These are phyloP conservation scores for Lepus americanus DNA, from an alignment of 2,113 vertebrate genomes.

Conservation along the genomic window DNA sequence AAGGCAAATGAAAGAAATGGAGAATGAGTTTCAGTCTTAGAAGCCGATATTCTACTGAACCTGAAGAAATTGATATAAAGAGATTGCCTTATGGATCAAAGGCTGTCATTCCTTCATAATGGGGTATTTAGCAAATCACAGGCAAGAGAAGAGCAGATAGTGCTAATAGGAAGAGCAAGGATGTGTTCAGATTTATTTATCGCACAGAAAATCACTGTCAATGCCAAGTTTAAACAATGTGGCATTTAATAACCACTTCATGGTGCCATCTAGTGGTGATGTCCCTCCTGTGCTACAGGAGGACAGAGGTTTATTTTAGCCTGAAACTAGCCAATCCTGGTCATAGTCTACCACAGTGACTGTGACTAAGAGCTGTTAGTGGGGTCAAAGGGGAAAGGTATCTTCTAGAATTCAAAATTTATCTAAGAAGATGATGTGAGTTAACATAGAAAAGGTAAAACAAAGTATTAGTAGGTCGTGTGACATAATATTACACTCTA, in stretches of 20 bases:
- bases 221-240: neutral
- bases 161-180: neutral
- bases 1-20: conserved; percentile 32
- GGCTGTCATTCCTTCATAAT: neutral
- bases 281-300: neutral
- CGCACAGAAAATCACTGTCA: neutral
- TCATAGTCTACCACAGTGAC: neutral
- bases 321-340: neutral
- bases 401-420: neutral
- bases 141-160: neutral
- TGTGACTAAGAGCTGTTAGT: neutral
- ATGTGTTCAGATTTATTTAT: conserved; percentile 41
- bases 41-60: conserved; percentile 20
- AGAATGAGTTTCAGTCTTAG: neutral
- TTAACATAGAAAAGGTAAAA: neutral
- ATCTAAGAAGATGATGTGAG: neutral
- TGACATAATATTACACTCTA: neutral
- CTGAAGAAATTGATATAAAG: neutral
- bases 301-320: neutral
- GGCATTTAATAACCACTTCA: conserved; percentile 57
- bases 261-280: conserved; percentile 85
- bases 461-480: neutral
- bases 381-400: neutral
- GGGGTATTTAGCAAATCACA: neutral
- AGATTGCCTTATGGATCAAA: conserved; percentile 26